Evolutionary conservation across 37 sponge, comb jelly and placozoan species (phyloP).

Genomic region (Trichoplax adhaerens): DNA sequence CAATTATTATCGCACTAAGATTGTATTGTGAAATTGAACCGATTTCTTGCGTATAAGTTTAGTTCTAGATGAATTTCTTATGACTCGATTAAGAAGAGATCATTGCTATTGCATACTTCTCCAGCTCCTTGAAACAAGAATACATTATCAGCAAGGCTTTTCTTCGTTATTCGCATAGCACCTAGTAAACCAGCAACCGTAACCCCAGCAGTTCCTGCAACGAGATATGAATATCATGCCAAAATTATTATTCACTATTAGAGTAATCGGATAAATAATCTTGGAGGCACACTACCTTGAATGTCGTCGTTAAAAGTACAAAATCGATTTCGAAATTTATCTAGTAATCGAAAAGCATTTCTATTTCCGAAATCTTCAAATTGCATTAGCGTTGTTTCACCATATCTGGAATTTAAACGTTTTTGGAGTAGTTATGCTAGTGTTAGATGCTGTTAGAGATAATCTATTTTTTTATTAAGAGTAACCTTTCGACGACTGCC

Average conservation of each 20-base stretch:
- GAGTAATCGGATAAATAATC: background rate
- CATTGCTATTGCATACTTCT: slow-evolving; percentile 6
- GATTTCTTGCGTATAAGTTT: too few species aligned
- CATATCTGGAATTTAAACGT: slow-evolving; percentile 8
- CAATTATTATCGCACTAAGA: background rate
- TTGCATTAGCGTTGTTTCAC: slow-evolving; percentile 7
- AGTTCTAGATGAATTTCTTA: too few species aligned
- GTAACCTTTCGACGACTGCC: background rate
- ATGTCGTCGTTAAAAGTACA: slow-evolving; percentile 21
- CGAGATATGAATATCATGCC: background rate
- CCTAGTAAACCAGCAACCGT: slow-evolving; percentile 18
- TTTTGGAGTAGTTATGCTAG: too few species aligned
- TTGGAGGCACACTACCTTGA: slow-evolving; percentile 5
- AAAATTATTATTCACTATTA: background rate
- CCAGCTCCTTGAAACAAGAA: slow-evolving; percentile 27
- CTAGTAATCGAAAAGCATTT: slow-evolving; percentile 13
- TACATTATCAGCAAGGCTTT: slow-evolving; percentile 14
- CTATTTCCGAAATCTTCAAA: slow-evolving; percentile 20
- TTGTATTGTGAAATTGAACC: too few species aligned
- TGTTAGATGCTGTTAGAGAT: too few species aligned
- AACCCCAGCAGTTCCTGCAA: slow-evolving; percentile 17
- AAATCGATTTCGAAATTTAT: slow-evolving; percentile 5
- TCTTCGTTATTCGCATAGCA: slow-evolving; percentile 11
- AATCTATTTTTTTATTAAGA: too few species aligned
- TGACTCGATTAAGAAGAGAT: too few species aligned